Base-by-base conservation (phyloP, 2,888 invertebrate genomes). In the Watsonalla binaria region DNA sequence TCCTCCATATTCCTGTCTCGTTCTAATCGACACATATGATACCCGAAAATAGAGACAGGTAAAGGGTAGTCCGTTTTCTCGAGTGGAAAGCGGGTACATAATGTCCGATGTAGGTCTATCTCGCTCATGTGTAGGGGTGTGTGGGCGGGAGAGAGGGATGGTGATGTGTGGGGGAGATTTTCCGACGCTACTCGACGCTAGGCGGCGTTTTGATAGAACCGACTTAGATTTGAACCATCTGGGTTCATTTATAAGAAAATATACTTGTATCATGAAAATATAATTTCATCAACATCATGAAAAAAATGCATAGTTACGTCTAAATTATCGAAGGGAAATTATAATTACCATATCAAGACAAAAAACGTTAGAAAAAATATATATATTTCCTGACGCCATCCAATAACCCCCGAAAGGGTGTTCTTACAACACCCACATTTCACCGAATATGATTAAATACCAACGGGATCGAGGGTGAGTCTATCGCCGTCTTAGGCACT, bases 1-100 rank as follows among this genome's bases (percentile, higher is more conserved):
- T 74, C 76, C 72, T 78, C 68, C 61, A 65, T 77, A 72, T 68
- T 62, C 62, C 78, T 57, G 65, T 89, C 88, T 70, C 74, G 72
- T 59, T 89, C 85, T 76, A 74, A 78, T 74, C 65, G 60, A 67
- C 68, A 67, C 68, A 70, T 63, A 60, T 66, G 66, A 68, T 70
- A 69, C 66, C 74, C 63, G 78, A 79, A 84, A 87, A 88, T 78
- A 79, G 90, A 89, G 90, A 90, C 78, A 71, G 76, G 74, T 79
- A 80, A 82, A 81, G 87, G 84, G 82, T 83, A 84, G 84, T 76
- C 78, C 74, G 83, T 87, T 90, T 89, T 87, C 86, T 76, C 73
- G 69, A 73, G 78, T 78, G 85, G 69, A 86, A 89, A 90, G 70
- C 76, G 65, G 59, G 67, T 75, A 63, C 76, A 74, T 81, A 76